Conservation (phyloP, 2,797 vertebrate species). For the Clarias pachynema region DNA sequence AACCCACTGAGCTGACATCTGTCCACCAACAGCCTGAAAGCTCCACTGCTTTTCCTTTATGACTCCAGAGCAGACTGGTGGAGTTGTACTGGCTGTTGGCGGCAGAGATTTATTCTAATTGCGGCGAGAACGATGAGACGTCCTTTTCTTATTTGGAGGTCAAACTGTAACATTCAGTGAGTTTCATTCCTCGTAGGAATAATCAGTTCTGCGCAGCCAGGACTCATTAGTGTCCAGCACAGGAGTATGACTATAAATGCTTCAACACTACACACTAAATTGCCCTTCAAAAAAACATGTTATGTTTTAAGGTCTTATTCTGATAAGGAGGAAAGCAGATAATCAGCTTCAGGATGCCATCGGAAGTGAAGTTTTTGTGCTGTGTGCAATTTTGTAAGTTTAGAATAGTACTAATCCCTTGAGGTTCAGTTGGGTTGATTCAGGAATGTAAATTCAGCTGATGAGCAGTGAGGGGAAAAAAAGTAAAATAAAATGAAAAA, state of each 20-base stretch:
- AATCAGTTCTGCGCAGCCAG: conserved; percentile 29
- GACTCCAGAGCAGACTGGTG: conserved; percentile 27
- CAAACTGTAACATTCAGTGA: conserved; percentile 29
- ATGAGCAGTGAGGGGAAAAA: background rate
- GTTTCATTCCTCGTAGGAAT: conserved; percentile 17
- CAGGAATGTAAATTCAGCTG: conserved; percentile 32
- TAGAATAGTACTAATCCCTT: conserved; percentile 17
- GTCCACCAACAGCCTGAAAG: conserved; percentile 57
- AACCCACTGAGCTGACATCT: conserved; percentile 63
- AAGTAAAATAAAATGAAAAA: background rate
- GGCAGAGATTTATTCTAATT: conserved; percentile 44
- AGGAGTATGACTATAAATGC: background rate
- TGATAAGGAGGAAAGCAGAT: background rate
- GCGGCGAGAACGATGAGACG: conserved; percentile 35
- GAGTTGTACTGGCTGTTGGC: conserved; percentile 19
- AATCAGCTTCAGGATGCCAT: conserved; percentile 6
- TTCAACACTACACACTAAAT: background rate
- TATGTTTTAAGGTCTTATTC: conserved; percentile 18
- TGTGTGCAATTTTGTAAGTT: conserved; percentile 14
- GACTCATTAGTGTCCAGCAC: conserved; percentile 28
- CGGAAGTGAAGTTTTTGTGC: background rate
- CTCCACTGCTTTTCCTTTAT: conserved; percentile 44
- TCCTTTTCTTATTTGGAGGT: conserved; percentile 43
- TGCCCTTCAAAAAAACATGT: conserved; percentile 13
- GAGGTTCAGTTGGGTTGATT: conserved; percentile 31